A percentile compares a stretch with the other conserved stretches of the same genome.
Evolutionary conservation across 2,113 vertebrate species (phyloP).

Genomic region (Piaya cayana): DNA sequence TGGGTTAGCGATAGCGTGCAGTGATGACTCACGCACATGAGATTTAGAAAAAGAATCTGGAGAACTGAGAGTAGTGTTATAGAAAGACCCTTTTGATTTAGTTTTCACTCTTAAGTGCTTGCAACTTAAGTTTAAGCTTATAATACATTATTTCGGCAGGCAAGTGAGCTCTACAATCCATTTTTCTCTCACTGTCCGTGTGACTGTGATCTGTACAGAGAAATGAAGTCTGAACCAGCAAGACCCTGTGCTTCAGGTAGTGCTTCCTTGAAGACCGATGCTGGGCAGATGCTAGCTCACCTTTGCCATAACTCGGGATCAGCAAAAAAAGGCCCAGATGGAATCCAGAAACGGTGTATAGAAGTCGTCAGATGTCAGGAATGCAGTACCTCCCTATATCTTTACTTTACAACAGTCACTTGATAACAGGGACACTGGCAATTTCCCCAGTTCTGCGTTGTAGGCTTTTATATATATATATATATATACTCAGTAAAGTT

Average conservation of each 20-base stretch:
- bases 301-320: neutral
- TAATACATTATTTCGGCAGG: neutral
- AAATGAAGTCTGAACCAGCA: neutral
- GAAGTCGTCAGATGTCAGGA: neutral
- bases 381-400: neutral
- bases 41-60: neutral
- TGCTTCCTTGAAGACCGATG: neutral
- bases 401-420: neutral
- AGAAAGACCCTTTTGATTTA: neutral
- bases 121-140: neutral
- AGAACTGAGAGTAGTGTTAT: neutral
- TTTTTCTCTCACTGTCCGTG: neutral
- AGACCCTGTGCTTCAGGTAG: neutral
- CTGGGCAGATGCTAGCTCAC: neutral
- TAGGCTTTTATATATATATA: neutral
- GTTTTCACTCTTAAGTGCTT: neutral
- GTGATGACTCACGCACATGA: accelerated
- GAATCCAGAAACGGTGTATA: neutral
- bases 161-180: neutral
- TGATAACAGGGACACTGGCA: neutral
- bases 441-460: neutral
- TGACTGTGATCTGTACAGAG: neutral
- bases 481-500: neutral
- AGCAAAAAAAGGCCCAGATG: neutral
- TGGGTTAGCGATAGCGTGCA: neutral